A percentile compares a stretch with the other conserved stretches of the same genome.
Conservation (phyloP, 2,797 vertebrate species). For the Enteromius radiatus region DNA sequence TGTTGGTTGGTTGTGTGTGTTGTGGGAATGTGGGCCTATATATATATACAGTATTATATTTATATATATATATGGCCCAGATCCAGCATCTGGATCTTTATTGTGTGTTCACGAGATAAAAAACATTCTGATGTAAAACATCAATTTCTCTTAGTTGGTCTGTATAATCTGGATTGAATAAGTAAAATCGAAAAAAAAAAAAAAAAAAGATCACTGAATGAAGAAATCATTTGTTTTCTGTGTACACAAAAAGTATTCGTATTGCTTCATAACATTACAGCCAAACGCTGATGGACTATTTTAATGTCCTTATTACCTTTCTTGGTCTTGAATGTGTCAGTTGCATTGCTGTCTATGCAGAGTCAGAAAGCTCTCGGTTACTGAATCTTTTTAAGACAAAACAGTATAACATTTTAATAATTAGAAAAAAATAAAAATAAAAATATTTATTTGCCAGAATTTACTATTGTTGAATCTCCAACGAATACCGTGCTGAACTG, state of each 20-base stretch:
- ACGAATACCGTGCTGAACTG: not conserved
- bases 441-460: not conserved
- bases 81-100: too few relatives aligned
- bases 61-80: too few relatives aligned
- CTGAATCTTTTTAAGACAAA: not conserved
- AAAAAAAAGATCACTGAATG: not conserved
- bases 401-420: not conserved
- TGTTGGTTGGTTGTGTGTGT: too few relatives aligned
- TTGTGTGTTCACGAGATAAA: too few relatives aligned
- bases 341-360: not conserved
- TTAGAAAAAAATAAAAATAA: not conserved
- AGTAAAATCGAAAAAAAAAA: too few relatives aligned
- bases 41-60: too few relatives aligned
- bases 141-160: too few relatives aligned
- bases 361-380: not conserved
- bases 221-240: not conserved
- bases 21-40: too few relatives aligned
- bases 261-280: not conserved
- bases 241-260: not conserved
- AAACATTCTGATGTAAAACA: too few relatives aligned
- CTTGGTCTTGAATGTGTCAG: not conserved
- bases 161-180: too few relatives aligned
- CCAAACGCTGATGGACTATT: not conserved
- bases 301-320: not conserved
- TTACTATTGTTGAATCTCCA: not conserved